Evolutionary conservation across 2,113 vertebrate species (phyloP).

Genomic region (Neomonachus schauinslandi): DNA sequence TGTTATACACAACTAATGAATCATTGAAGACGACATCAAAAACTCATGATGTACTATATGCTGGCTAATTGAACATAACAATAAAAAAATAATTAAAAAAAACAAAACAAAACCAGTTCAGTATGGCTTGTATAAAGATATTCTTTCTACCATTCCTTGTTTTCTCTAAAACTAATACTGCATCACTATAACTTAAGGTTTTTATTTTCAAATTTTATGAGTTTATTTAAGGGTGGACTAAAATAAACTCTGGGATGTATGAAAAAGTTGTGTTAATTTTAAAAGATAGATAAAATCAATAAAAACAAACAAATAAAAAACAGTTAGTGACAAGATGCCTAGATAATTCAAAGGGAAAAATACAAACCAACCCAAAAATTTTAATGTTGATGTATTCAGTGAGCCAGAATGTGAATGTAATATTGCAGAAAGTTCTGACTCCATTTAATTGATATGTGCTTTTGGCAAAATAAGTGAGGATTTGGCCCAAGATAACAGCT

Average conservation of each 20-base stretch:
- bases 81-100: neutral
- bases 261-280: constrained; percentile 9
- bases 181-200: neutral
- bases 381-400: neutral
- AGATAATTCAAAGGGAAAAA: constrained; percentile 3
- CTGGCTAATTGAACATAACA: neutral
- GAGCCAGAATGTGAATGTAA: neutral
- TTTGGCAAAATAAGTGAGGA: constrained; percentile 61
- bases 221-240: neutral
- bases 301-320: neutral
- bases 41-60: neutral
- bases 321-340: neutral
- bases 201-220: neutral
- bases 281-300: neutral
- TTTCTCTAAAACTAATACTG: neutral
- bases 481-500: constrained; percentile 48
- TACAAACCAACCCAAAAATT: neutral
- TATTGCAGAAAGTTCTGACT: constrained; percentile 46
- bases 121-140: neutral
- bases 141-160: neutral
- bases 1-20: neutral
- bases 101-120: neutral
- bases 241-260: neutral
- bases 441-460: constrained; percentile 59
- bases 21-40: neutral